Percentiles rank a stretch among this genome's conserved stretches.
These are phyloP conservation scores for Ianthella basta DNA, from an alignment of 37 sponge, comb jelly and placozoan genomes.

Conservation along the genomic window DNA sequence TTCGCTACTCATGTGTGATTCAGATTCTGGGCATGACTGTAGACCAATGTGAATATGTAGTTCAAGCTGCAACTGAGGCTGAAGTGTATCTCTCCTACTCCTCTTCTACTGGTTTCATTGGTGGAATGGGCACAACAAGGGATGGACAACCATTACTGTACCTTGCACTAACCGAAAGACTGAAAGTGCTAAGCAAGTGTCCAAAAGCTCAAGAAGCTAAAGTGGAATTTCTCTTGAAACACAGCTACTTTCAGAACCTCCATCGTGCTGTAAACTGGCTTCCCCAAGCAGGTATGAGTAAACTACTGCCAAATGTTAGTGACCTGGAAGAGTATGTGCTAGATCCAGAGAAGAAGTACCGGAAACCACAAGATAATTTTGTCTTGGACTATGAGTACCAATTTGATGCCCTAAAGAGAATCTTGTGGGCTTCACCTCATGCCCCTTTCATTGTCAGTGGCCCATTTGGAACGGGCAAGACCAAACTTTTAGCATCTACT, in stretches of 20 bases:
- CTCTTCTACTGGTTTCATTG: neutral
- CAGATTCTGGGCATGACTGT: neutral
- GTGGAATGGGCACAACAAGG: neutral
- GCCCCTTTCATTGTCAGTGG: constrained; percentile 34
- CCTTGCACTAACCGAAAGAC: neutral
- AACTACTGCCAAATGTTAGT: neutral
- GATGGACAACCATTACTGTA: neutral
- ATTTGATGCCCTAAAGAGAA: neutral
- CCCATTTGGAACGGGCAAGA: constrained; percentile 57
- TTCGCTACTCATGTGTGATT: neutral
- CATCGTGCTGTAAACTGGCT: constrained; percentile 5
- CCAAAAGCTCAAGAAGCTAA: neutral
- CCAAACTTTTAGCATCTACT: constrained; percentile 31
- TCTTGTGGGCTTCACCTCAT: neutral
- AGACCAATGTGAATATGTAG: constrained; percentile 22
- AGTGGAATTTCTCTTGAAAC: constrained; percentile 17
- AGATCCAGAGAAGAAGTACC: neutral
- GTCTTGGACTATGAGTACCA: constrained; percentile 29
- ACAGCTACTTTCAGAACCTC: constrained; percentile 25
- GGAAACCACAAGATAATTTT: constrained; percentile 4
- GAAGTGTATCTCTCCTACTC: neutral
- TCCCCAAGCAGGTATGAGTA: neutral
- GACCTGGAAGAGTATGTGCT: neutral
- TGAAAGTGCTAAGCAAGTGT: neutral
- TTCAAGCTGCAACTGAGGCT: constrained; percentile 20